phyloP scores from a whole-genome alignment of 1,140 invertebrate species.

The Platorchestia sp. region DNA sequence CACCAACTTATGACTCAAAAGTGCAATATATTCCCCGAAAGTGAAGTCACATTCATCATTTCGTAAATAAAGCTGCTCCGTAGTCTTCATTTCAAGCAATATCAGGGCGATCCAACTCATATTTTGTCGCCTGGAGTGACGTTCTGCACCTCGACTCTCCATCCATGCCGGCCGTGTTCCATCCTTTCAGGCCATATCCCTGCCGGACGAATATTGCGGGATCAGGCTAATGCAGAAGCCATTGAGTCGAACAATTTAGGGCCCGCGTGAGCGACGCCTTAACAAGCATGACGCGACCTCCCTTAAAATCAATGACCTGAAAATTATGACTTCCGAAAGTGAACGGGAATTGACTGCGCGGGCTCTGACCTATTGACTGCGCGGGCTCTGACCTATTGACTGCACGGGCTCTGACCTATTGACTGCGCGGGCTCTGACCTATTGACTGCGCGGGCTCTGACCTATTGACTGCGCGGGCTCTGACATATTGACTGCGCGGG shows the following conservation, averaged over 20 bases:
- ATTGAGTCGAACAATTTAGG: not conserved
- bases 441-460: no score
- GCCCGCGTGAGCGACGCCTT: not conserved
- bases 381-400: not conserved
- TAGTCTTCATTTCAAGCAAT: not conserved
- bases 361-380: not conserved
- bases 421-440: no score
- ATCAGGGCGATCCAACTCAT: not conserved
- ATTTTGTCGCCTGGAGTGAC: not conserved
- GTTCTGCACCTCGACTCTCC: not conserved
- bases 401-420: not conserved
- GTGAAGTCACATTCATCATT: not conserved
- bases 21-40: not conserved
- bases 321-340: slow-evolving; percentile 9
- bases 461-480: no score
- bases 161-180: not conserved
- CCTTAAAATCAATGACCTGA: slow-evolving; percentile 8
- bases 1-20: not conserved
- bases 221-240: not conserved
- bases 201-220: not conserved
- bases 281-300: slow-evolving; percentile 5
- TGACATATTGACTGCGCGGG: no score
- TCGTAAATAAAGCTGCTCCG: not conserved
- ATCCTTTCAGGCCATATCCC: not conserved
- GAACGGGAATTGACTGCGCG: not conserved